These are phyloP conservation scores for Thalassaphorura encarpata DNA, from an alignment of 1,140 invertebrate species.

Conservation along the genomic window DNA sequence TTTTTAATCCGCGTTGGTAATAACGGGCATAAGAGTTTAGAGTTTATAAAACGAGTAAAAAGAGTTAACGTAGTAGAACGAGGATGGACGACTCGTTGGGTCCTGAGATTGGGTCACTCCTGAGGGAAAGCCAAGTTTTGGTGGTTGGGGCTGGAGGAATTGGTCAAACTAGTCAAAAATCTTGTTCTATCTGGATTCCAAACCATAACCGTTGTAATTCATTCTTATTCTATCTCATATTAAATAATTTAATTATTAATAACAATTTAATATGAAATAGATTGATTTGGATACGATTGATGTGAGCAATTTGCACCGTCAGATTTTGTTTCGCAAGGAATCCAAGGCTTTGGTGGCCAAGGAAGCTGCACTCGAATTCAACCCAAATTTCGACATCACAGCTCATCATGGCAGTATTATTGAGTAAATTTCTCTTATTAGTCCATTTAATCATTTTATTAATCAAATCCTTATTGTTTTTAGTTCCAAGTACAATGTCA, in stretches of 20 bases:
- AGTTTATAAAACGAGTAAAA: too few species aligned
- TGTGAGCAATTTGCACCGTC: conserved; percentile 97
- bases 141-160: conserved; percentile 98
- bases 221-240: too few species aligned
- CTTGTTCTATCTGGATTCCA: conserved; percentile 87
- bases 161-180: conserved; percentile 95
- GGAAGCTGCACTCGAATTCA: conserved; percentile 78
- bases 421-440: conserved; percentile 56
- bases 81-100: too few species aligned
- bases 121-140: too few species aligned
- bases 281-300: conserved; percentile 99
- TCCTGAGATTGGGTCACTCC: too few species aligned
- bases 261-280: conserved; percentile 47
- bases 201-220: conserved; percentile 90
- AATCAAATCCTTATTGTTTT: too few species aligned
- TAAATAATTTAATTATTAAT: neutral
- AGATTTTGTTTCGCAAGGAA: conserved; percentile 94
- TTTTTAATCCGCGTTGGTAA: neutral
- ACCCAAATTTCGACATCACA: conserved; percentile 74
- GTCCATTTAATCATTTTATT: too few species aligned
- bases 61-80: too few species aligned
- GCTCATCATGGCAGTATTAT: conserved; percentile 91
- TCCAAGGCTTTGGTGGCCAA: conserved; percentile 83
- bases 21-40: neutral
- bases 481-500: conserved; percentile 78